A percentile compares a stretch with the other conserved stretches of the same genome.
Evolutionary conservation across 1,140 invertebrate genomes (phyloP).

Genomic region (Hestina assimilis): DNA sequence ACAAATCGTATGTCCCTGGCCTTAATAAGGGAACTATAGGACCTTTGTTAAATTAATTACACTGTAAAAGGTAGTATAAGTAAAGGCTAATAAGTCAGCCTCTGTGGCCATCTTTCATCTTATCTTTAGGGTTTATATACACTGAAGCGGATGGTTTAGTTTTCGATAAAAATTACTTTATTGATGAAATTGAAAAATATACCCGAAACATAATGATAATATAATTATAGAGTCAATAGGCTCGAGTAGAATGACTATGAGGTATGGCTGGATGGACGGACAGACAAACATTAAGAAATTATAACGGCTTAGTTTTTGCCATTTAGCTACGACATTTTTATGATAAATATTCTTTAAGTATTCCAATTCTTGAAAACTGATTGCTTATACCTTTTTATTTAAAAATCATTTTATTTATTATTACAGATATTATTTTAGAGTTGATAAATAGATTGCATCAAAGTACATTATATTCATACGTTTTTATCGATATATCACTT

Average conservation of each 20-base stretch:
- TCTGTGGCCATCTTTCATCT: conserved; percentile 17
- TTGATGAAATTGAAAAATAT: neutral
- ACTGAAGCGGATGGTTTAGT: neutral
- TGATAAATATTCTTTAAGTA: too few relatives aligned
- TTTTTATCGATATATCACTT: neutral
- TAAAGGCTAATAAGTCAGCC: conserved; percentile 16
- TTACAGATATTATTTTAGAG: neutral
- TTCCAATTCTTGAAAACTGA: too few relatives aligned
- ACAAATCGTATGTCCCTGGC: neutral
- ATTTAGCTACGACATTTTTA: too few relatives aligned
- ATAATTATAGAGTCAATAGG: too few relatives aligned
- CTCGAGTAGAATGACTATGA: too few relatives aligned
- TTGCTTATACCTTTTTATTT: too few relatives aligned
- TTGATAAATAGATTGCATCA: neutral
- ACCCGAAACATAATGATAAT: too few relatives aligned
- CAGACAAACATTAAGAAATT: too few relatives aligned
- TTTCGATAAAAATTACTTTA: neutral
- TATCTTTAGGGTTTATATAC: conserved; percentile 3
- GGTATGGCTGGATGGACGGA: too few relatives aligned
- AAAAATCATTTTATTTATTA: too few relatives aligned
- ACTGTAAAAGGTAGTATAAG: neutral
- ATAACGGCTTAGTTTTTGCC: too few relatives aligned
- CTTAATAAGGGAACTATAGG: neutral
- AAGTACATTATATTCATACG: neutral
- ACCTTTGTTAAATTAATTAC: conserved; percentile 3